A percentile compares a stretch with the other conserved stretches of the same genome.
Conservation (phyloP, 2,797 vertebrate species). For the Semaprochilodus insignis region DNA sequence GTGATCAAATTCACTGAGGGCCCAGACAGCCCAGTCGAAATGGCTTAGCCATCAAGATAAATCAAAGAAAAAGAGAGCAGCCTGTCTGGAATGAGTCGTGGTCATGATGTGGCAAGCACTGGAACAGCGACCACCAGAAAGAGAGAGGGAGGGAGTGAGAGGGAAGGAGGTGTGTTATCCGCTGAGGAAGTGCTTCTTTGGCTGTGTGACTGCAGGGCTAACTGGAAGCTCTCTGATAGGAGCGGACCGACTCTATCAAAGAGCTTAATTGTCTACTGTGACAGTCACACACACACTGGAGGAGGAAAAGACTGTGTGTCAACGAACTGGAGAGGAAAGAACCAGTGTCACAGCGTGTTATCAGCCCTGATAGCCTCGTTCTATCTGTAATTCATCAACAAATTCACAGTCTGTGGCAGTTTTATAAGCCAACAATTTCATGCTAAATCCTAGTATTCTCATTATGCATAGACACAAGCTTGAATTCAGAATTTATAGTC, state of each 20-base stretch:
- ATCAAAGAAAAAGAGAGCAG: slow-evolving; percentile 21
- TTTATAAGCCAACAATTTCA: not conserved
- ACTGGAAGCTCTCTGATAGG: slow-evolving; percentile 47
- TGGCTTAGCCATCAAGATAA: slow-evolving; percentile 33
- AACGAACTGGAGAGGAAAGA: slow-evolving; percentile 37
- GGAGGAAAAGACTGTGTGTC: slow-evolving; percentile 35
- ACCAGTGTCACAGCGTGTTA: slow-evolving; percentile 8
- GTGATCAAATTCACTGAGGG: slow-evolving; percentile 15
- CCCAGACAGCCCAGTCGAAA: slow-evolving; percentile 28
- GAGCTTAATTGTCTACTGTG: slow-evolving; percentile 36
- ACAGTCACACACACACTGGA: slow-evolving; percentile 36
- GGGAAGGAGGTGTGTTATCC: slow-evolving; percentile 47
- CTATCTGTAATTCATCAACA: slow-evolving; percentile 26
- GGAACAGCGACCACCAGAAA: slow-evolving; percentile 17
- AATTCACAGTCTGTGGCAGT: not conserved
- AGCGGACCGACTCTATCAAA: slow-evolving; percentile 28
- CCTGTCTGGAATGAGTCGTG: slow-evolving; percentile 25
- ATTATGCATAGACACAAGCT: not conserved
- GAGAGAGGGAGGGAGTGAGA: slow-evolving; percentile 28
- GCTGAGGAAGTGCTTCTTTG: slow-evolving; percentile 56
- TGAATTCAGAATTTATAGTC: not conserved
- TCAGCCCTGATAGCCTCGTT: slow-evolving; percentile 33
- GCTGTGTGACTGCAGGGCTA: slow-evolving; percentile 31
- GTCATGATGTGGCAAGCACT: slow-evolving; percentile 13
- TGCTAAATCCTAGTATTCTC: not conserved